These are phyloP conservation scores for Chrysemys picta DNA, from an alignment of 2,113 vertebrate genomes.

Conservation along the genomic window DNA sequence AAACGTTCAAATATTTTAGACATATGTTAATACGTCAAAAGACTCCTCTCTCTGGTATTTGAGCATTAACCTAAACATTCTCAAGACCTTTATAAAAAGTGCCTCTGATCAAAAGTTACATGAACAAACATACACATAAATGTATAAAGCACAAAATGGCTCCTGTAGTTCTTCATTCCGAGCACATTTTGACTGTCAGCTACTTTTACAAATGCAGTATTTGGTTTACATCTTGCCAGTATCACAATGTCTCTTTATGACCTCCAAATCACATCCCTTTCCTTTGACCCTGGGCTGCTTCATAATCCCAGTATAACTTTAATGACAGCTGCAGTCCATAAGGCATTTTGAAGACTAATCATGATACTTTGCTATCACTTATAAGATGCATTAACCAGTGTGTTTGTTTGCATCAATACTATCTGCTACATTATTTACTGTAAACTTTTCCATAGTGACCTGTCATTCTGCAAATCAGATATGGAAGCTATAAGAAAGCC, in stretches of 20 bases:
- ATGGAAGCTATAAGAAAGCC: background rate
- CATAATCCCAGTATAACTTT: background rate
- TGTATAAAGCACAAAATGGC: background rate
- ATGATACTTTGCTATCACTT: conserved; percentile 20
- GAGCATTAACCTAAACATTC: background rate
- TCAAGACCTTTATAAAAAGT: conserved; percentile 1
- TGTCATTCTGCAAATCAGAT: background rate
- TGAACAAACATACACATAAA: background rate
- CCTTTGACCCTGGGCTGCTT: background rate
- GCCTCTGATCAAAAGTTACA: background rate
- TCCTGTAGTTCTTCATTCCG: background rate
- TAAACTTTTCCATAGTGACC: background rate
- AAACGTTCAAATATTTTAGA: background rate
- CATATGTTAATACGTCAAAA: background rate
- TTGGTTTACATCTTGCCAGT: background rate
- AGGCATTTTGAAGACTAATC: background rate
- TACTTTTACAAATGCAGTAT: background rate
- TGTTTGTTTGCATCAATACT: background rate
- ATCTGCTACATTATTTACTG: background rate
- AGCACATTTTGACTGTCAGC: background rate
- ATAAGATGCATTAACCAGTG: background rate
- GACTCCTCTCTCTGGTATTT: no score
- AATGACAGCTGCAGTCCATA: background rate
- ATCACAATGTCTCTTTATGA: background rate
- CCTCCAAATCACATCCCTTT: background rate